Percentiles rank a stretch among this genome's conserved stretches.
Conservation (phyloP, 2,888 invertebrate species). For the Parnassius glacialis region DNA sequence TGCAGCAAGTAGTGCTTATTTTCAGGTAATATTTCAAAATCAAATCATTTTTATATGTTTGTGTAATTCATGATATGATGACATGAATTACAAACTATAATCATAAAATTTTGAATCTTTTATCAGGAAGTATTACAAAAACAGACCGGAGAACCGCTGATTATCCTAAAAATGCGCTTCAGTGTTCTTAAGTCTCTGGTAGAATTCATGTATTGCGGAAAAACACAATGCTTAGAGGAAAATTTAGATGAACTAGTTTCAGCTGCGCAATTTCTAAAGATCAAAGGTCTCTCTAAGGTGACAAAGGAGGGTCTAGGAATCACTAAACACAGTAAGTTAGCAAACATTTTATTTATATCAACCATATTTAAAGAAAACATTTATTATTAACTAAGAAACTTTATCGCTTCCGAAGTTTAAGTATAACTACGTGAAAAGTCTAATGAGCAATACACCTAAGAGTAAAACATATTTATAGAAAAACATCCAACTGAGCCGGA, state of each 20-base stretch:
- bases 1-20: conserved; percentile 86
- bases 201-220: conserved; percentile 89
- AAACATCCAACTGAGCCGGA: too few relatives aligned
- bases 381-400: too few relatives aligned
- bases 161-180: conserved; percentile 86
- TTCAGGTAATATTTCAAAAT: conserved; percentile 77
- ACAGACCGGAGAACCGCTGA: conserved; percentile 78
- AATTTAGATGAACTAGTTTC: conserved; percentile 85
- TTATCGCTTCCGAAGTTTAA: too few relatives aligned
- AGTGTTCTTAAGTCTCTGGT: conserved; percentile 85
- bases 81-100: not conserved
- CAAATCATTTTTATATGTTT: not conserved
- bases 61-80: not conserved
- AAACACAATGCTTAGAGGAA: conserved; percentile 85
- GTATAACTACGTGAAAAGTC: too few relatives aligned
- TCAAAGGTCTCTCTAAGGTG: conserved; percentile 80
- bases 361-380: too few relatives aligned
- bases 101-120: conserved; percentile 15
- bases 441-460: not conserved
- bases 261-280: conserved; percentile 86
- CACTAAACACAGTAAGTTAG: conserved; percentile 62
- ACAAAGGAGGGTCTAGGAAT: conserved; percentile 78
- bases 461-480: too few relatives aligned
- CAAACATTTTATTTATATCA: not conserved
- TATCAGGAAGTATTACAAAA: conserved; percentile 81